Conservation (phyloP, 2,797 vertebrate genomes). For the Schizothorax lantsangensis region DNA sequence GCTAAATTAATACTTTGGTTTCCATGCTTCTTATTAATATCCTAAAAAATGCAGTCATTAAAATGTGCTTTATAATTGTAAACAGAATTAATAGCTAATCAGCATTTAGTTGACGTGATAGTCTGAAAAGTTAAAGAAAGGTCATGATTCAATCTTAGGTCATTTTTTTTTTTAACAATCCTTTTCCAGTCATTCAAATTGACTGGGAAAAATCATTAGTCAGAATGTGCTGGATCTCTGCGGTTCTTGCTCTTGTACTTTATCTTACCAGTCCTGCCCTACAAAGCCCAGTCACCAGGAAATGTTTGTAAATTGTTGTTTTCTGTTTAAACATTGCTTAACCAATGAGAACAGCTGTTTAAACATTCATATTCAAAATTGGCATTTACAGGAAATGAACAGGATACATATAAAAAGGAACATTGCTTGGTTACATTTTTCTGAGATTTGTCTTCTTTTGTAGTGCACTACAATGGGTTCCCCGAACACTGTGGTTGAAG, state of each 20-base stretch:
- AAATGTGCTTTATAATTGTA: too few species aligned
- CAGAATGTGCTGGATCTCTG: not conserved
- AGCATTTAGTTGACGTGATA: too few species aligned
- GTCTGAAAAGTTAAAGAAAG: not conserved
- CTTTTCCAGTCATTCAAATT: too few species aligned
- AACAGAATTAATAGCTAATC: too few species aligned
- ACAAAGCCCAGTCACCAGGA: not conserved
- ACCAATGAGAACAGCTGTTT: not conserved
- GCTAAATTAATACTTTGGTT: too few species aligned
- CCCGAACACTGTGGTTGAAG: conserved; percentile 71
- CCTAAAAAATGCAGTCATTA: too few species aligned
- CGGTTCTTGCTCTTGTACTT: not conserved
- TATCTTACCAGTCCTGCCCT: too few species aligned
- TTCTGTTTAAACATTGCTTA: not conserved
- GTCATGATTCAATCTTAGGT: not conserved
- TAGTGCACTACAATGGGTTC: conserved; percentile 81
- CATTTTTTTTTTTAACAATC: too few species aligned
- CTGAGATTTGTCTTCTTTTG: conserved; percentile 18
- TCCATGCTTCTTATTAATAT: too few species aligned
- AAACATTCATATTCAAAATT: not conserved
- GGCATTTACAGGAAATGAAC: not conserved
- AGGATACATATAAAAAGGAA: not conserved
- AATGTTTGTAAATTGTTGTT: too few species aligned
- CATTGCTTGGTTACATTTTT: not conserved
- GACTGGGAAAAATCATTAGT: too few species aligned